Percentiles rank a stretch among this genome's conserved stretches.
These are phyloP conservation scores for Seriola aureovittata DNA, from an alignment of 2,113 vertebrate genomes.

Conservation along the genomic window DNA sequence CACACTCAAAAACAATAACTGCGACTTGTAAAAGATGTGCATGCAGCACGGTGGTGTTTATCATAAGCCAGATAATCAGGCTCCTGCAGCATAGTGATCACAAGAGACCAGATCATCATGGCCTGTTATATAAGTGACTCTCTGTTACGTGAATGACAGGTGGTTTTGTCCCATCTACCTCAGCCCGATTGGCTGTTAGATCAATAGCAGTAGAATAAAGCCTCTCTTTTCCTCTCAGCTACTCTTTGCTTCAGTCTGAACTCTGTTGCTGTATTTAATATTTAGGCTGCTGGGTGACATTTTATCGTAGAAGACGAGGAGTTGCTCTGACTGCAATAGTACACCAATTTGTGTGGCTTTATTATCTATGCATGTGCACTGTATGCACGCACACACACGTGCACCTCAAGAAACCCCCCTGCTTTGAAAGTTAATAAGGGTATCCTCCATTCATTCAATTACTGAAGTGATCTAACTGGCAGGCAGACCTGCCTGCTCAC, in stretches of 20 bases:
- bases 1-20: slow-evolving; percentile 1
- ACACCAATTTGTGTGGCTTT: not conserved
- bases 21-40: slow-evolving; percentile 21
- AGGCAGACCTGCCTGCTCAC: slow-evolving; percentile 39
- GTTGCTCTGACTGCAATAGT: not conserved
- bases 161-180: slow-evolving; percentile 57
- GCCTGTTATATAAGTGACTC: slow-evolving; percentile 47
- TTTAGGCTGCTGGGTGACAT: not conserved
- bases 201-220: slow-evolving; percentile 65
- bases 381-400: slow-evolving; percentile 9
- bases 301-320: not conserved
- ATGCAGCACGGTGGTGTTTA: slow-evolving; percentile 9
- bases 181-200: slow-evolving; percentile 41
- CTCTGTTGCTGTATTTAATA: slow-evolving; percentile 32
- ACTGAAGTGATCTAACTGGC: slow-evolving; percentile 44
- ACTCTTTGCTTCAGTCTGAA: slow-evolving; percentile 35
- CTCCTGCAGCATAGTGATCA: slow-evolving; percentile 35
- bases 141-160: slow-evolving; percentile 53
- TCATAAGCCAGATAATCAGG: slow-evolving; percentile 30
- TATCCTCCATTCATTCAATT: slow-evolving; percentile 56
- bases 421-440: slow-evolving; percentile 59
- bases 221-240: slow-evolving; percentile 19
- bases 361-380: slow-evolving; percentile 11
- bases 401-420: slow-evolving; percentile 30
- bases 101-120: slow-evolving; percentile 40